A percentile compares a stretch with the other conserved stretches of the same genome.
These are phyloP conservation scores for Musca vetustissima DNA, from an alignment of 1,140 invertebrate genomes.

Conservation along the genomic window DNA sequence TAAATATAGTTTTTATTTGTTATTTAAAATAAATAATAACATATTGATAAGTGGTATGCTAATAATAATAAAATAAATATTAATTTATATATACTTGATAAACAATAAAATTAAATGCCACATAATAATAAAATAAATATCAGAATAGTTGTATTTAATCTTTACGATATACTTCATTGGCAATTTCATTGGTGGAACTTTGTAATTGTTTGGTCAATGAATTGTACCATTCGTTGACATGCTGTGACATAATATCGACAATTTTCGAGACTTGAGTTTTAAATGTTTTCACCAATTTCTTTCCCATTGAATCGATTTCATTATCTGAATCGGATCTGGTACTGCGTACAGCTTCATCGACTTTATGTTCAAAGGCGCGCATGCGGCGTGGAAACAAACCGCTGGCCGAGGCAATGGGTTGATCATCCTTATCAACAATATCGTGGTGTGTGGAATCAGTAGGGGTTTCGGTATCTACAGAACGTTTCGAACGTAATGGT, in stretches of 20 bases:
- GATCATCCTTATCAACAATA: conserved; percentile 40
- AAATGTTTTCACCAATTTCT: conserved; percentile 29
- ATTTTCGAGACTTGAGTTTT: conserved; percentile 44
- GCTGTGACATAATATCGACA: conserved; percentile 42
- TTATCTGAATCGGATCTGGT: not conserved
- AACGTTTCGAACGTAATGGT: conserved; percentile 32
- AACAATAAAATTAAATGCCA: conserved; percentile 6
- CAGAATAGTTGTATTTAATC: not conserved
- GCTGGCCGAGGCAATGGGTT: conserved; percentile 35
- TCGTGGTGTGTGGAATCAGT: conserved; percentile 35
- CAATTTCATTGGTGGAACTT: not conserved
- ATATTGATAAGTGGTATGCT: not conserved
- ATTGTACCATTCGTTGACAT: conserved; percentile 50
- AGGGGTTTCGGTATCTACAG: conserved; percentile 25
- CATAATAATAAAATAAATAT: not conserved
- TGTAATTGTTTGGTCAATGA: conserved; percentile 45
- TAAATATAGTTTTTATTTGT: too few species aligned
- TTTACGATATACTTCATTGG: not conserved
- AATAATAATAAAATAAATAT: not conserved
- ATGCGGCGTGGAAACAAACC: conserved; percentile 25
- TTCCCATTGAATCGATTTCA: conserved; percentile 12
- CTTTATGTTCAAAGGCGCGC: not conserved
- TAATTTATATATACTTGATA: not conserved
- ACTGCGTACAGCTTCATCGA: conserved; percentile 1
- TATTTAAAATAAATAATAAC: not conserved